Conservation (phyloP, 2,888 invertebrate species). For the Caenorhabditis sinica region DNA sequence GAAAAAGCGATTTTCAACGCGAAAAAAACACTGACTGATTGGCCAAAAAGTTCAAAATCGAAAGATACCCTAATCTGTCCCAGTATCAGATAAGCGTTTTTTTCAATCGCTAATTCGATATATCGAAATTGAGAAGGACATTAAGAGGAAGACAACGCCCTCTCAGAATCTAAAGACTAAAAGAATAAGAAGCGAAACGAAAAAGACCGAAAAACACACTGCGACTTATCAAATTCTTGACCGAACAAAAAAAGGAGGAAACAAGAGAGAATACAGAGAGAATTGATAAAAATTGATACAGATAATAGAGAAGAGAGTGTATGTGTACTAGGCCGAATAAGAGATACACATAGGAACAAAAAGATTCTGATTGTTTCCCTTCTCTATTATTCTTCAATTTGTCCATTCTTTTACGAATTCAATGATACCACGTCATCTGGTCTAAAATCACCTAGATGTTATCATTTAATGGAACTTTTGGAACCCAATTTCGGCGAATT, state of each 20-base stretch:
- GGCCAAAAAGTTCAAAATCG: neutral
- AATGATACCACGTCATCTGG: slow-evolving; percentile 50
- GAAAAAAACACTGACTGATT: neutral
- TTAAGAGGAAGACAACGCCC: slow-evolving; percentile 24
- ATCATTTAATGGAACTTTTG: neutral
- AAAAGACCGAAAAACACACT: slow-evolving; percentile 34
- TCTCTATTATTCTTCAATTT: neutral
- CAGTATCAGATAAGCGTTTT: no score
- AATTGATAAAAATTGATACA: slow-evolving; percentile 25
- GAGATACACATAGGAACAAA: slow-evolving; percentile 6
- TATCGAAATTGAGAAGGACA: slow-evolving; percentile 9
- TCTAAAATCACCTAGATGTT: slow-evolving; percentile 24
- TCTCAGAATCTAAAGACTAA: slow-evolving; percentile 26
- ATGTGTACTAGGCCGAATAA: slow-evolving; percentile 7
- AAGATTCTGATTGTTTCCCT: slow-evolving; percentile 17
- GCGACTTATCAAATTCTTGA: neutral
- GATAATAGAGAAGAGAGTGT: no score
- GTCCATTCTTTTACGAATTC: neutral
- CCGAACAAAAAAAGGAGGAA: neutral
- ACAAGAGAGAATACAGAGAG: neutral
- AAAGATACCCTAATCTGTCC: no score
- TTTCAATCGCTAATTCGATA: slow-evolving; percentile 10
- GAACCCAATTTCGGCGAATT: neutral
- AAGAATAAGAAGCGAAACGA: slow-evolving; percentile 1
- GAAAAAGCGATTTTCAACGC: neutral